Percentiles rank a stretch among this genome's conserved stretches.
phyloP scores from a whole-genome alignment of 2,888 invertebrate species.

The Zygothrica quintamaculata region DNA sequence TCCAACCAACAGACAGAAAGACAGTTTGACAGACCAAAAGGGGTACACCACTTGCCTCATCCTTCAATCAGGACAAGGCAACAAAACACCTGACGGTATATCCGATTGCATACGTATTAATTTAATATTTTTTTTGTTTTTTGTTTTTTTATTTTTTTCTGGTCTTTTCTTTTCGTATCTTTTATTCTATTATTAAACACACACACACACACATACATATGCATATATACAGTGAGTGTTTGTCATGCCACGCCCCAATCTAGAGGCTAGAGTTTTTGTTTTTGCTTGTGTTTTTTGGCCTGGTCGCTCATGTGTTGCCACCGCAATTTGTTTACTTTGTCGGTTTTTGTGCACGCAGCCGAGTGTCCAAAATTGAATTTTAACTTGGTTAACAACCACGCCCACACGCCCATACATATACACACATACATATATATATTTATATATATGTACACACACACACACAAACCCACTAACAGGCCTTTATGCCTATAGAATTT shows the following conservation, averaged over 20 bases:
- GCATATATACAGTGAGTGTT: slow-evolving; percentile 17
- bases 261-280: slow-evolving; percentile 11
- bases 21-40: background rate
- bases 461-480: no score
- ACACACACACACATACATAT: background rate
- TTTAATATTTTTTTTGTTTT: slow-evolving; percentile 44
- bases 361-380: slow-evolving; percentile 73
- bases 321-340: slow-evolving; percentile 74
- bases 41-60: background rate
- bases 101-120: slow-evolving; percentile 56
- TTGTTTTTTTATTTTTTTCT: no score
- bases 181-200: no score
- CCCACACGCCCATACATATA: slow-evolving; percentile 35
- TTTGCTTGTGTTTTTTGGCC: slow-evolving; percentile 26
- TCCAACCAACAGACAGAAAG: background rate
- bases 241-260: slow-evolving; percentile 40
- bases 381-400: slow-evolving; percentile 66
- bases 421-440: slow-evolving; percentile 7
- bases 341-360: slow-evolving; percentile 69
- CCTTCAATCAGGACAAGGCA: slow-evolving; percentile 42
- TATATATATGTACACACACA: background rate
- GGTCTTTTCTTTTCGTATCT: no score
- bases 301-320: slow-evolving; percentile 66
- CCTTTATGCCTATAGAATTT: slow-evolving; percentile 9
- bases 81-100: slow-evolving; percentile 44